Evolutionary conservation across 1,140 invertebrate genomes (phyloP).

Genomic region (Bombus soroeensis): DNA sequence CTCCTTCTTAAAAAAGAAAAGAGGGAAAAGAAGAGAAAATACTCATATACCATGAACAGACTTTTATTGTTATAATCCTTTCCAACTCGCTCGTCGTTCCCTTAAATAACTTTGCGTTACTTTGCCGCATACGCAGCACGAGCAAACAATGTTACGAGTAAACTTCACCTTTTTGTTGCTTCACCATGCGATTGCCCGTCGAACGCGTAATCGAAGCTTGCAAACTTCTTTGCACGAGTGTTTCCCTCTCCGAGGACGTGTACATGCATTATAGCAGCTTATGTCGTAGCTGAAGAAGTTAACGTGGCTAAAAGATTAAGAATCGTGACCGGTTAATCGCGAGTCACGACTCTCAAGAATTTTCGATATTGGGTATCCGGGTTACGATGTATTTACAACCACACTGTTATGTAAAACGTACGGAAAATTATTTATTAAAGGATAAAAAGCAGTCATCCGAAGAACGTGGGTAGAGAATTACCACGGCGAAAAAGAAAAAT

Average conservation of each 20-base stretch:
- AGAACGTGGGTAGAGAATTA: slow-evolving; percentile 5
- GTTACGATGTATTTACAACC: slow-evolving; percentile 35
- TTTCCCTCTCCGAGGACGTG: not conserved
- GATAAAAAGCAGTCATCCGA: not conserved
- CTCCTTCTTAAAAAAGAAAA: not conserved
- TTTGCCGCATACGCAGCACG: not conserved
- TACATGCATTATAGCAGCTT: slow-evolving; percentile 1
- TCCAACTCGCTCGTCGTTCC: not conserved
- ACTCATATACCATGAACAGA: no score
- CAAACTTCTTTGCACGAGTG: not conserved
- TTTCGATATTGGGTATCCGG: slow-evolving; percentile 42
- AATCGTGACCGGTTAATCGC: slow-evolving; percentile 55
- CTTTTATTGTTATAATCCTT: not conserved
- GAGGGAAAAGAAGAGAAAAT: not conserved
- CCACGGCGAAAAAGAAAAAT: not conserved
- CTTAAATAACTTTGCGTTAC: not conserved
- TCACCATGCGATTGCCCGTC: not conserved
- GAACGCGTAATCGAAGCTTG: not conserved
- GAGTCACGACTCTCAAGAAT: slow-evolving; percentile 13
- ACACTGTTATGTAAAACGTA: not conserved
- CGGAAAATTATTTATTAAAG: slow-evolving; percentile 22
- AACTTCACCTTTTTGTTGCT: not conserved
- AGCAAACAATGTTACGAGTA: not conserved
- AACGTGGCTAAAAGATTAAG: slow-evolving; percentile 37
- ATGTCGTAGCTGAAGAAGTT: slow-evolving; percentile 13